Conservation (phyloP, 2,113 vertebrate genomes). For the Rhinolophus sinicus region DNA sequence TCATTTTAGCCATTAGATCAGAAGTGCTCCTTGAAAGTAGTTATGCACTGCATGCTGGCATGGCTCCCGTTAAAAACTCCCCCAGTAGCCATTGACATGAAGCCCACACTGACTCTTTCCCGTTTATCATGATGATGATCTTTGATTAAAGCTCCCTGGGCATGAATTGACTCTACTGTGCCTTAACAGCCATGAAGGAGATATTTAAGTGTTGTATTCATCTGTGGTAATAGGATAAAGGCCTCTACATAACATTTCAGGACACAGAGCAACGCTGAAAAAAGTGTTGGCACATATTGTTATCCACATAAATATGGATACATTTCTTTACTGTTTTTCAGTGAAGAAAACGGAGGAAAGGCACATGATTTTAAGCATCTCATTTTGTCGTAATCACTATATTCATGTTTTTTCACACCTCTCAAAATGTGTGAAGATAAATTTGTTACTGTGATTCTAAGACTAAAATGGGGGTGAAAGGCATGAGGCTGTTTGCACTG, state of each 20-base stretch:
- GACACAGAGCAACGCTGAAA: background rate
- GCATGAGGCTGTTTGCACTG: background rate
- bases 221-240: constrained; percentile 62
- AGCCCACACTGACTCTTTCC: constrained; percentile 17
- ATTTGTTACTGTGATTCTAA: background rate
- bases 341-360: constrained; percentile 36
- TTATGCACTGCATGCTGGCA: background rate
- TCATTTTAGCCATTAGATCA: constrained; percentile 43
- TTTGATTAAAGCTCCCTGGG: constrained; percentile 68
- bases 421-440: background rate
- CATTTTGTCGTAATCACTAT: constrained; percentile 31
- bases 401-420: background rate
- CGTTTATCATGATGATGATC: constrained; percentile 40
- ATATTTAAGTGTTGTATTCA: constrained; percentile 53
- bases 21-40: constrained; percentile 38
- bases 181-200: constrained; percentile 61
- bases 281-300: background rate
- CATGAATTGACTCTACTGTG: constrained; percentile 46
- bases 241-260: constrained; percentile 20
- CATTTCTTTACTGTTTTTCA: background rate
- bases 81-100: background rate
- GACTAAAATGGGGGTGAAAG: constrained; percentile 7
- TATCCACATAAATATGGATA: background rate
- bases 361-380: constrained; percentile 12
- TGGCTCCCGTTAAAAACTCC: constrained; percentile 55